A percentile compares a stretch with the other conserved stretches of the same genome.
Evolutionary conservation across 2,113 vertebrate genomes (phyloP).

Genomic region (Lathamus discolor): DNA sequence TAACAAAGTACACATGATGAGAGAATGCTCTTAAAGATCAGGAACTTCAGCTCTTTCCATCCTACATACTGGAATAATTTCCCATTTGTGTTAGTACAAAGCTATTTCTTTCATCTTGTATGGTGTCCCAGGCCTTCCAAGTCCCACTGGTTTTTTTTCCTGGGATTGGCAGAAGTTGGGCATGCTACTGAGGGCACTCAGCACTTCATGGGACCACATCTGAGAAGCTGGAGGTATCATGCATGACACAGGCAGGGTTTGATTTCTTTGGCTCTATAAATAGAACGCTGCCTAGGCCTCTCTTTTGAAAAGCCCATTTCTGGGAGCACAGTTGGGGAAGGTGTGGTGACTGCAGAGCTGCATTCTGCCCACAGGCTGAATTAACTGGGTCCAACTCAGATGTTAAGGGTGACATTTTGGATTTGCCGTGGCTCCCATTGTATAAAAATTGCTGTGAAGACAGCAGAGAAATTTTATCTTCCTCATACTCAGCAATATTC

Average conservation of each 20-base stretch:
- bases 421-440: neutral
- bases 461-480: slow-evolving; percentile 17
- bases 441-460: neutral
- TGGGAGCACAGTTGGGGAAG: slow-evolving; percentile 65
- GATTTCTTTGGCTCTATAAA: slow-evolving; percentile 68
- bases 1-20: neutral
- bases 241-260: slow-evolving; percentile 23
- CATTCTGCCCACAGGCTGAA: slow-evolving; percentile 43
- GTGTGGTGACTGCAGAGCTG: slow-evolving; percentile 52
- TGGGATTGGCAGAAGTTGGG: neutral
- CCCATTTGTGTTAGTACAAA: neutral
- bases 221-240: slow-evolving; percentile 23
- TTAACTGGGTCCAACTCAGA: neutral
- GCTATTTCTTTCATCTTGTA: neutral
- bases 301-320: slow-evolving; percentile 23
- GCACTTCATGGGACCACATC: neutral
- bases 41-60: neutral
- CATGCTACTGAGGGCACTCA: neutral
- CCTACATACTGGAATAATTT: neutral
- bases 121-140: neutral
- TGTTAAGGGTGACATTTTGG: neutral
- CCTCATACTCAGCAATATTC: neutral
- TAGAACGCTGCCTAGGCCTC: slow-evolving; percentile 38
- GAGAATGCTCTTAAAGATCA: neutral
- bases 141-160: neutral